Conservation (phyloP, 1,140 invertebrate genomes). For the Cyrtorhinus lividipennis region DNA sequence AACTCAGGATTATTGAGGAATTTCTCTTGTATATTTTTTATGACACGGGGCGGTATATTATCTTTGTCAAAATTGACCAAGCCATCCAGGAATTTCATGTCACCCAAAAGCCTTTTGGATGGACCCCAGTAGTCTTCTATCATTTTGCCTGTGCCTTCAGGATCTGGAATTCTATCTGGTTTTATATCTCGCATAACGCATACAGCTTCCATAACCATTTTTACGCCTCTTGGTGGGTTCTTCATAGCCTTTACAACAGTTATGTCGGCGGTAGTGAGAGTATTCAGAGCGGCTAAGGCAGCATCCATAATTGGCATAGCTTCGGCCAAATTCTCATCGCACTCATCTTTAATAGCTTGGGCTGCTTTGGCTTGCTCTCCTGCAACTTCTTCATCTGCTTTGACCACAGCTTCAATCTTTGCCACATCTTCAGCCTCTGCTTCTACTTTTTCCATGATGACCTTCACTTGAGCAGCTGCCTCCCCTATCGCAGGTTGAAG, state of each 20-base stretch:
- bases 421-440: conserved; percentile 72
- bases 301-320: conserved; percentile 83
- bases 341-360: conserved; percentile 82
- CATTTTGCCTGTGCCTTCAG: conserved; percentile 52
- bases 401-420: conserved; percentile 41
- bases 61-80: conserved; percentile 85
- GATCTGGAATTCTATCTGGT: conserved; percentile 66
- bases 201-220: conserved; percentile 89
- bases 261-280: conserved; percentile 81
- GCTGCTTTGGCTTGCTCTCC: conserved; percentile 66
- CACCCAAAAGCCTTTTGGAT: conserved; percentile 76
- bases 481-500: conserved; percentile 78
- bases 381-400: conserved; percentile 49
- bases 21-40: conserved; percentile 68
- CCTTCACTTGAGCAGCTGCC: conserved; percentile 69
- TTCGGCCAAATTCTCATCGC: conserved; percentile 82
- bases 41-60: conserved; percentile 64
- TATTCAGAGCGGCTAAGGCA: conserved; percentile 80
- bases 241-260: conserved; percentile 95
- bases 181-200: conserved; percentile 84
- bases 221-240: conserved; percentile 84
- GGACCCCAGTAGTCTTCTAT: conserved; percentile 88
- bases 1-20: conserved; percentile 73
- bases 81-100: conserved; percentile 76
- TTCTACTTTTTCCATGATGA: conserved; percentile 61